These are phyloP conservation scores for Prosapia bicincta DNA, from an alignment of 2,888 invertebrate species.

Conservation along the genomic window DNA sequence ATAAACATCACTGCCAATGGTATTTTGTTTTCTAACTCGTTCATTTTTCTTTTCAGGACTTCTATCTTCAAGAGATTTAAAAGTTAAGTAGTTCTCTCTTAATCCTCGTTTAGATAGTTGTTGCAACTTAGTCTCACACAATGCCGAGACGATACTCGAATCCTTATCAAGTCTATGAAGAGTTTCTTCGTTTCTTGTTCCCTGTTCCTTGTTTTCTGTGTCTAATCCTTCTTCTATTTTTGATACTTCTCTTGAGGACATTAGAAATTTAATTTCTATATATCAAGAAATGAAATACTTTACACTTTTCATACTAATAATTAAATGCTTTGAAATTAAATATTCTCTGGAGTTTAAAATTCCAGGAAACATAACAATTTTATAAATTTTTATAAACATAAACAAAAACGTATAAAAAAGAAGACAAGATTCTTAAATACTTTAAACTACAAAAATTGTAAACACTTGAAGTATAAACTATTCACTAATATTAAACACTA, in stretches of 20 bases:
- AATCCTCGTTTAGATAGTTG: neutral
- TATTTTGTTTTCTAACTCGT: neutral
- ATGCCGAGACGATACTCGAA: neutral
- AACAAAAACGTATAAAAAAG: neutral
- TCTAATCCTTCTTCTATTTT: neutral
- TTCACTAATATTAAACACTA: neutral
- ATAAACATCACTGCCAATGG: neutral
- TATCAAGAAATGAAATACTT: neutral
- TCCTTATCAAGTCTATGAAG: neutral
- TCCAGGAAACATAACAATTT: neutral
- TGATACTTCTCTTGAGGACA: neutral
- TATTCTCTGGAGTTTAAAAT: neutral
- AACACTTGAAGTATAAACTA: neutral
- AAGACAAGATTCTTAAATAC: neutral
- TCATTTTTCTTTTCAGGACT: neutral
- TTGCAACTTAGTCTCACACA: neutral
- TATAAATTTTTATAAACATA: neutral
- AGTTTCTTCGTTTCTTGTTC: neutral
- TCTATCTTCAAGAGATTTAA: neutral
- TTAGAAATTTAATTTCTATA: neutral
- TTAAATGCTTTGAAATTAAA: neutral
- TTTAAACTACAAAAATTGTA: neutral
- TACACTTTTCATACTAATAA: neutral
- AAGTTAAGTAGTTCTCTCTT: neutral
- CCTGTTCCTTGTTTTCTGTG: neutral